Conservation (phyloP, 2,113 vertebrate genomes). For the Mus pahari region DNA sequence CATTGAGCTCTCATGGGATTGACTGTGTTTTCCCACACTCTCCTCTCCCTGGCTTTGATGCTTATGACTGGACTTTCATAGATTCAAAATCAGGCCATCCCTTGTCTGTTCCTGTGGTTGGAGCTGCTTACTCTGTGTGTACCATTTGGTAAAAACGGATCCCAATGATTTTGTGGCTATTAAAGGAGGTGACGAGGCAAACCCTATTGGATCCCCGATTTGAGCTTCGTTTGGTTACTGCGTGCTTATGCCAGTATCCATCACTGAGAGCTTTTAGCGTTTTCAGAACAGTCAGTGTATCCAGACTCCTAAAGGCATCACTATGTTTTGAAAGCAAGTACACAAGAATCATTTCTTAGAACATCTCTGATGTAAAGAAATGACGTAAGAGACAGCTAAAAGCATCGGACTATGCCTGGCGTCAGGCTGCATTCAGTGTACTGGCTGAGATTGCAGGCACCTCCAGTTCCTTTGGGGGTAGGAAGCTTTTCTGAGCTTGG, state of each 20-base stretch:
- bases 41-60: background rate
- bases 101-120: background rate
- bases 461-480: rapidly evolving
- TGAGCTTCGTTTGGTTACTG: background rate
- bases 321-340: background rate
- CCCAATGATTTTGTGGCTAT: background rate
- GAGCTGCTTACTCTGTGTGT: background rate
- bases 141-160: background rate
- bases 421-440: rapidly evolving
- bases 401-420: rapidly evolving
- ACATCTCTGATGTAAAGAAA: background rate
- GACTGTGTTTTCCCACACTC: background rate
- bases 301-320: background rate
- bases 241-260: background rate
- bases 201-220: background rate
- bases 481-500: background rate
- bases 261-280: background rate
- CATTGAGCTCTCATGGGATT: background rate
- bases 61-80: background rate
- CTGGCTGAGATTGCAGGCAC: rapidly evolving
- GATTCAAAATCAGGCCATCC: background rate
- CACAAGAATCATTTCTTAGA: background rate
- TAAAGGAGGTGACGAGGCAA: background rate
- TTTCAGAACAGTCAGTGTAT: background rate
- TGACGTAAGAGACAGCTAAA: rapidly evolving